Percentiles rank a stretch among this genome's conserved stretches.
Conservation (phyloP, 2,113 vertebrate species). For the Spheniscus mendiculus region DNA sequence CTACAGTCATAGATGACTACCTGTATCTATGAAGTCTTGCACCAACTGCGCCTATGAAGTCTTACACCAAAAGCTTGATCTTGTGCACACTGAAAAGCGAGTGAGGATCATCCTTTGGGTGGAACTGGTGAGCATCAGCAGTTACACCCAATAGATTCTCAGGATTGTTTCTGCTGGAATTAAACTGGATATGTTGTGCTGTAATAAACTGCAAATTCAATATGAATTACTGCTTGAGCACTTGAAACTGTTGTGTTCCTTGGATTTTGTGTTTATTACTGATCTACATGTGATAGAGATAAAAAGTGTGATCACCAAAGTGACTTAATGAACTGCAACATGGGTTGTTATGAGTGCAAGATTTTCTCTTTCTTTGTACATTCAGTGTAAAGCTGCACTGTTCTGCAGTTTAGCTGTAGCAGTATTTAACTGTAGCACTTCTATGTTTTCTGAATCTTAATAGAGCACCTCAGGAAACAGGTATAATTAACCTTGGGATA, state of each 20-base stretch:
- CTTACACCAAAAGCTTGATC: background rate
- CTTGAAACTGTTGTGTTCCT: background rate
- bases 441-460: background rate
- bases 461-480: background rate
- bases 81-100: background rate
- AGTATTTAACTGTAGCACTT: background rate
- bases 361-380: background rate
- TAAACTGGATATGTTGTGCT: background rate
- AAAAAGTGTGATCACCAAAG: background rate
- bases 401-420: background rate
- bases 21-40: rapidly evolving
- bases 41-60: rapidly evolving
- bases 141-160: background rate
- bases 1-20: background rate
- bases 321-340: background rate
- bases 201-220: background rate
- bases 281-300: background rate
- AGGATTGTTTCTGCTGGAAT: background rate
- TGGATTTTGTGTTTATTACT: background rate
- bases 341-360: background rate
- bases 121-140: rapidly evolving
- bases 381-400: background rate
- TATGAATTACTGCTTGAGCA: background rate
- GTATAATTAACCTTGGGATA: background rate
- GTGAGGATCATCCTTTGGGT: background rate